phyloP scores from a whole-genome alignment of 2,888 invertebrate species.

The Papilio demoleus region DNA sequence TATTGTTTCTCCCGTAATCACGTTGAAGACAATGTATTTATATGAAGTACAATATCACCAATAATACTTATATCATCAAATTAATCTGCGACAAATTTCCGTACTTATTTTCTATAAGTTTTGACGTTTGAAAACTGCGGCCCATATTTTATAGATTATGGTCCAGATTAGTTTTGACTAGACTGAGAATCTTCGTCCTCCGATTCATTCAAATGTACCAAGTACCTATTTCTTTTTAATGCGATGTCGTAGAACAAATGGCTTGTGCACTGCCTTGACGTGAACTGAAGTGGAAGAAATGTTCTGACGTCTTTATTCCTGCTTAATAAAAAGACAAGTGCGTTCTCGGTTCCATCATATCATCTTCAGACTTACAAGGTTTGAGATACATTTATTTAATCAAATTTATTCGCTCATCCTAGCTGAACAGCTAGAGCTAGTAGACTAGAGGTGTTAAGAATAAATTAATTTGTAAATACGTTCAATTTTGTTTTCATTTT shows the following conservation, averaged over 20 bases:
- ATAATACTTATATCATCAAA: no score
- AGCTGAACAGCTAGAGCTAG: neutral
- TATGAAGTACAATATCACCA: no score
- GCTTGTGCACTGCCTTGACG: constrained; percentile 64
- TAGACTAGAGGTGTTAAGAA: neutral
- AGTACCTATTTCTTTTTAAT: constrained; percentile 61
- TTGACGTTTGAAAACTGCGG: no score
- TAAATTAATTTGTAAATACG: neutral
- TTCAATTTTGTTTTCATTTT: constrained; percentile 42
- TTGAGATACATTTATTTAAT: neutral
- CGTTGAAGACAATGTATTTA: no score
- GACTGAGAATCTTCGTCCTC: constrained; percentile 43
- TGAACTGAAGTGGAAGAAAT: constrained; percentile 69
- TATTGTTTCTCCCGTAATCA: no score
- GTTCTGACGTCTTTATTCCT: constrained; percentile 63
- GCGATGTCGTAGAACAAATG: constrained; percentile 66
- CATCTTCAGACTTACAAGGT: constrained; percentile 54
- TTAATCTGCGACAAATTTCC: no score
- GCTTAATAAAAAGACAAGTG: constrained; percentile 69
- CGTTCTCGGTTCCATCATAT: constrained; percentile 51
- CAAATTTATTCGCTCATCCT: neutral
- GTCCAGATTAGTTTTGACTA: neutral
- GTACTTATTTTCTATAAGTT: no score
- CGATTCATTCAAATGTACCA: constrained; percentile 66
- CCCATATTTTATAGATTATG: no score